phyloP scores from a whole-genome alignment of 2,797 vertebrate genomes.

The Clarias pachynema region DNA sequence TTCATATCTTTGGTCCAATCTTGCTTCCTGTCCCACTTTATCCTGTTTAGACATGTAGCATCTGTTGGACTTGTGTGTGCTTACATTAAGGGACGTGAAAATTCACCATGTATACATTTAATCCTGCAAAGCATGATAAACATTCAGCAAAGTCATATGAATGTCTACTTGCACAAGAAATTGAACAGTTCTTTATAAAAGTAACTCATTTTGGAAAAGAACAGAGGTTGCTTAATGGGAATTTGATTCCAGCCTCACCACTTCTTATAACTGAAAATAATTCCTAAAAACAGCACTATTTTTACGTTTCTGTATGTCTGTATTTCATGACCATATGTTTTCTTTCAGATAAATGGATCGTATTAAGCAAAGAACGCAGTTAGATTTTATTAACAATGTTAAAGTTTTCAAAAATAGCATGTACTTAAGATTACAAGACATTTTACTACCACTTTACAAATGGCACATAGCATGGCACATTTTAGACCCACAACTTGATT shows the following conservation, averaged over 20 bases:
- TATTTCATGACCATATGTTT: not conserved
- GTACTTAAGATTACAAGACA: not conserved
- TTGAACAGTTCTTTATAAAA: not conserved
- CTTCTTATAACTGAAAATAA: not conserved
- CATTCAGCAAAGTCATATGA: not conserved
- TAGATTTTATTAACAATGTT: not conserved
- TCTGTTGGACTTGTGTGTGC: conserved; percentile 27
- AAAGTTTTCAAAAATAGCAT: not conserved
- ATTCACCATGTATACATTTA: conserved; percentile 12
- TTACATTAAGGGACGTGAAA: conserved; percentile 7
- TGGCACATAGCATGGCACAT: not conserved
- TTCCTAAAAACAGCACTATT: not conserved
- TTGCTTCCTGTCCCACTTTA: conserved; percentile 13
- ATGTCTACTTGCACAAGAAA: not conserved
- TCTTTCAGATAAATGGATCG: not conserved
- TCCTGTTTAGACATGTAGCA: conserved; percentile 9
- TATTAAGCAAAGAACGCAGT: not conserved
- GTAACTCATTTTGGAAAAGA: not conserved
- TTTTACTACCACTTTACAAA: not conserved
- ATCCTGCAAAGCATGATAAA: not conserved
- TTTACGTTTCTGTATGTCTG: not conserved
- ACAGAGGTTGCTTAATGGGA: not conserved
- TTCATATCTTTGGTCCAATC: conserved; percentile 31
- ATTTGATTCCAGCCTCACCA: not conserved
- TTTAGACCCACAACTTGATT: not conserved